Evolutionary conservation across 2,888 invertebrate species (phyloP), one percentile per base, ranked within the genome.

Genomic region (Crocallis elinguaria): DNA sequence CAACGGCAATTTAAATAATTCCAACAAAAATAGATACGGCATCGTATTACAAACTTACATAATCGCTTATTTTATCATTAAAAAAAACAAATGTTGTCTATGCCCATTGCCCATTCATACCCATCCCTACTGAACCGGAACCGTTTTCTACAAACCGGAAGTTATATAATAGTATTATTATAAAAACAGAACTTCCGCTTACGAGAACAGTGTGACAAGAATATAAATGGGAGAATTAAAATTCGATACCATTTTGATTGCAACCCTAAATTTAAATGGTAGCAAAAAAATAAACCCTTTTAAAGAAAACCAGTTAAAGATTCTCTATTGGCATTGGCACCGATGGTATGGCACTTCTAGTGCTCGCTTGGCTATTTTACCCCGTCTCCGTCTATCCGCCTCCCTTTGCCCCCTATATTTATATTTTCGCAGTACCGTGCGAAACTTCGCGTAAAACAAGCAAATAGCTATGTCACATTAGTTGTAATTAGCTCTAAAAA

Each of bases 171-270:
- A 84, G 78, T 79, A 82, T 68, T 66, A 79, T 80, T 82, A 79
- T 69, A 71, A 69, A 60, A 69, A 79, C 82, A 61, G 51, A 57
- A 77, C 80, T 84, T 88, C 86, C 86, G 85, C 73, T 75, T 66
- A 69, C 71, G 71, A 75, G n/a, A 79, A 78, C 71, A 75, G 65
- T 82, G 82, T 86, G 88, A 84, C 84, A 72, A 62, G 88, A 86
- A 87, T 88, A 70, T 73, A 74, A 85, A 88, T 86, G 62, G 62
- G 54, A 62, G 86, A 70, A 88, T 88, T 88, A 87, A 69, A 65
- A 69, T 67, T 71, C 42, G 23, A n/a, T 70, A 64, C 67, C 65
- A 9, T 29, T 29, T 29, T 29, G 66, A 74, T 73, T 64, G 39
- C 49, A 63, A 71, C 65, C 45, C 35, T 57, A 49, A 54, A 11